Conservation (phyloP, 1,140 invertebrate genomes). For the Drosophila micromelanica region DNA sequence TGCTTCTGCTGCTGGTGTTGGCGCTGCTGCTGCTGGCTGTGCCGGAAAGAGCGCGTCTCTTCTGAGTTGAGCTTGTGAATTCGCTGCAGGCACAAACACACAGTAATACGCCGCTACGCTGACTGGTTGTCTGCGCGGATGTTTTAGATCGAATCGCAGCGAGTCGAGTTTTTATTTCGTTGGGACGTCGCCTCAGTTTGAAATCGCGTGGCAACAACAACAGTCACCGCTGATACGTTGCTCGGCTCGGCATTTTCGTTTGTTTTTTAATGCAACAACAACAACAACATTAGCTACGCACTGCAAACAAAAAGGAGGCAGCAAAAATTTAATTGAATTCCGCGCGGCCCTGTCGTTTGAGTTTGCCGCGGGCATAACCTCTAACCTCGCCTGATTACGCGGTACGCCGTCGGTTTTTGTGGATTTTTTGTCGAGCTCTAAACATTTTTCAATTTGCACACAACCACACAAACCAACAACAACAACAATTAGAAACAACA, state of each 20-base stretch:
- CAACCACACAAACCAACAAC: neutral
- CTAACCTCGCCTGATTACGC: constrained; percentile 47
- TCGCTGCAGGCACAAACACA: constrained; percentile 53
- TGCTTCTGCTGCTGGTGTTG: neutral
- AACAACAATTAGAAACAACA: constrained; percentile 25
- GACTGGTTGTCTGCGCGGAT: constrained; percentile 65
- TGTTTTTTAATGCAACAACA: constrained; percentile 20
- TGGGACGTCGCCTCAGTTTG: constrained; percentile 28
- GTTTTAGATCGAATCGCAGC: constrained; percentile 29
- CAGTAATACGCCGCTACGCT: constrained; percentile 66
- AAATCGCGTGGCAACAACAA: constrained; percentile 52
- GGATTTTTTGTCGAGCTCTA: neutral
- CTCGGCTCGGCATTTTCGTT: constrained; percentile 38
- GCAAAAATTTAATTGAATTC: constrained; percentile 3
- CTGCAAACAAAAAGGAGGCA: neutral
- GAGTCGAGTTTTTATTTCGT: constrained; percentile 29
- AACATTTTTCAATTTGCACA: constrained; percentile 14
- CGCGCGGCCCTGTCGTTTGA: constrained; percentile 22
- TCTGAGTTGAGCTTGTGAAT: constrained; percentile 45
- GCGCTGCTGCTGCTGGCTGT: constrained; percentile 14
- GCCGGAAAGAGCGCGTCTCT: constrained; percentile 29
- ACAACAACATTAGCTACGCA: constrained; percentile 2
- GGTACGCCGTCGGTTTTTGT: constrained; percentile 20
- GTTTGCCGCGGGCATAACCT: constrained; percentile 49
- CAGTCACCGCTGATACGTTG: constrained; percentile 36